Evolutionary conservation across 1,140 invertebrate genomes (phyloP), one percentile per base, ranked within the genome.

Genomic region (Anastrepha ludens): DNA sequence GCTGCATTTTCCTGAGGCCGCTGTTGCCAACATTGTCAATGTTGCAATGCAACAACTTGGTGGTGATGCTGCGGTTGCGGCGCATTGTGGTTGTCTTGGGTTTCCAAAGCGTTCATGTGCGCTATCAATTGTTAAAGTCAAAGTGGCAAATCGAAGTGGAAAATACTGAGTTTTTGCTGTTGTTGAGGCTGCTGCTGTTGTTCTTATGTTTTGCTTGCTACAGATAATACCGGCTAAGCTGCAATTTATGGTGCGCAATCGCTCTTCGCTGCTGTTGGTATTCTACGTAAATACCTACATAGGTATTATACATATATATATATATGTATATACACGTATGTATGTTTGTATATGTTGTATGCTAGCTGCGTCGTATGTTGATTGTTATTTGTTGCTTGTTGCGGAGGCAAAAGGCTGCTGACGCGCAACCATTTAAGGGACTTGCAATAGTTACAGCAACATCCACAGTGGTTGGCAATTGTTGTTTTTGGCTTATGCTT

Each of bases 81-180:
- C 20, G 3, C 47, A 47, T 55, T 81, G 74, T 55, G 74, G 74
- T 81, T 47, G 74, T 55, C 74, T 81, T 81, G 74, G 47, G 74
- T 81, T 81, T 55, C 74, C 44, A 50, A 29, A 81, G 47, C 50
- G 74, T 8, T 81, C 74, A 55, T 5, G 44, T 81, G 47, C 47
- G 50, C 74, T 81, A 81, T 81, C 74, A 81, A 81, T 81, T 81
- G 44, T 50, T 81, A 81, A 81, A 81, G 74, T 50, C 74, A 81
- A 86, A 86, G 85, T 65, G 58, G 62, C 50, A 86, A 86, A 65
- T 86, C 85, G 58, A 65, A 62, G 85, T 62, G 29, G 62, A 62
- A n/a, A 55, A 44, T 9, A 50, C 17, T 78, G n/a, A 29, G 11
- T 15, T n/a, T 59, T 62, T 41, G 44, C 41, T 86, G 59, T 86